Conservation (phyloP, 2,113 vertebrate species). For the Tachysurus vachellii region DNA sequence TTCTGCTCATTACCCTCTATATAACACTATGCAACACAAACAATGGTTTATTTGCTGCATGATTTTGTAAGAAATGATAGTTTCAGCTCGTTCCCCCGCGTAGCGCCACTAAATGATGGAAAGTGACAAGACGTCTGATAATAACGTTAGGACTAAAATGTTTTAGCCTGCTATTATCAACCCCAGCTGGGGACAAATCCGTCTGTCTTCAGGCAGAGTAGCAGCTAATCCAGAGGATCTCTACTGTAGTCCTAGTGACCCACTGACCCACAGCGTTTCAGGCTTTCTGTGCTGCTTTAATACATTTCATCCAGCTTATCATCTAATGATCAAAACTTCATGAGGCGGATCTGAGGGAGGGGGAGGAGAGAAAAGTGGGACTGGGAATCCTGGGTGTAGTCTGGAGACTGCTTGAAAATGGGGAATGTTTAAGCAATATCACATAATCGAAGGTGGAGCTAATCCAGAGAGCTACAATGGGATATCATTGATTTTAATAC, state of each 20-base stretch:
- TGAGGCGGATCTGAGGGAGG: neutral
- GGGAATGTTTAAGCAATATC: neutral
- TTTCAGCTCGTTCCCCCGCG: neutral
- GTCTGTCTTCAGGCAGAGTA: neutral
- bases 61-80: neutral
- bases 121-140: neutral
- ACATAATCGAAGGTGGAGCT: neutral
- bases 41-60: neutral
- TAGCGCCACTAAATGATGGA: constrained; percentile 6
- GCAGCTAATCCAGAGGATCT: neutral
- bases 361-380: neutral
- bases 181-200: constrained; percentile 12
- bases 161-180: constrained; percentile 6
- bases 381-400: neutral
- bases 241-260: neutral
- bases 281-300: neutral
- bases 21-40: neutral
- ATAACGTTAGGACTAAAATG: constrained; percentile 14
- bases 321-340: constrained; percentile 6
- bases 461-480: too few species aligned
- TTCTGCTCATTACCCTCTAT: neutral
- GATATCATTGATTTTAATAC: too few species aligned
- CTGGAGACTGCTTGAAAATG: neutral
- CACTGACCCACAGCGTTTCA: neutral
- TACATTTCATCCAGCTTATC: neutral